These are phyloP conservation scores for Tonatia bakeri DNA, from an alignment of 2,113 vertebrate genomes.

Conservation along the genomic window DNA sequence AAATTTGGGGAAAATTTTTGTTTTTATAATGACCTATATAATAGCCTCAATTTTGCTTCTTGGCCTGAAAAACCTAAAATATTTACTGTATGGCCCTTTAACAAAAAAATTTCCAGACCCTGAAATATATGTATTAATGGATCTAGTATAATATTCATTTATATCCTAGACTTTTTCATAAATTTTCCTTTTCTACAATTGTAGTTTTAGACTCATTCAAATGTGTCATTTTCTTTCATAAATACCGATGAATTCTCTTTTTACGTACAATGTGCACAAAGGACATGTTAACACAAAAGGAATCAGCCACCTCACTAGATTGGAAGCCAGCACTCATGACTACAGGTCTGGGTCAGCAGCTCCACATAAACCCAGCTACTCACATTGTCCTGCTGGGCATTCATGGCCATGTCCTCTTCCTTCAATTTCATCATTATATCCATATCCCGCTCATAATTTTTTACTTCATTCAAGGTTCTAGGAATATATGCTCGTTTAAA, in stretches of 20 bases:
- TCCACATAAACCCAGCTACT: constrained; percentile 44
- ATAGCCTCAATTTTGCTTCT: not conserved
- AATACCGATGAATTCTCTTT: not conserved
- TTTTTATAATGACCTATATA: not conserved
- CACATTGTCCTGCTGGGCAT: constrained; percentile 87
- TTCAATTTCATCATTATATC: constrained; percentile 86
- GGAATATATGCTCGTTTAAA: constrained; percentile 97
- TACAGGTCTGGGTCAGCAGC: not conserved
- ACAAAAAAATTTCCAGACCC: not conserved
- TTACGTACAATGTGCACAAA: not conserved
- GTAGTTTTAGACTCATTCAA: not conserved
- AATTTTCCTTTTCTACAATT: not conserved
- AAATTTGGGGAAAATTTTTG: not conserved
- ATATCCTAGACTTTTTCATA: not conserved
- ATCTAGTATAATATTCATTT: not conserved
- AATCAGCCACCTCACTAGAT: not conserved
- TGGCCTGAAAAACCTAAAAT: not conserved
- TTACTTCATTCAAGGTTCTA: constrained; percentile 93
- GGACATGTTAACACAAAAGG: not conserved
- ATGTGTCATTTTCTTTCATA: not conserved
- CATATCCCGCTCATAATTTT: constrained; percentile 92
- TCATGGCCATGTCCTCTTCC: constrained; percentile 84
- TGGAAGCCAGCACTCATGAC: not conserved
- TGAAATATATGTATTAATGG: not conserved
- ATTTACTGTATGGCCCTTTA: not conserved